A percentile compares a stretch with the other conserved stretches of the same genome.
phyloP scores from a whole-genome alignment of 2,113 vertebrate species.

The Nestor notabilis region DNA sequence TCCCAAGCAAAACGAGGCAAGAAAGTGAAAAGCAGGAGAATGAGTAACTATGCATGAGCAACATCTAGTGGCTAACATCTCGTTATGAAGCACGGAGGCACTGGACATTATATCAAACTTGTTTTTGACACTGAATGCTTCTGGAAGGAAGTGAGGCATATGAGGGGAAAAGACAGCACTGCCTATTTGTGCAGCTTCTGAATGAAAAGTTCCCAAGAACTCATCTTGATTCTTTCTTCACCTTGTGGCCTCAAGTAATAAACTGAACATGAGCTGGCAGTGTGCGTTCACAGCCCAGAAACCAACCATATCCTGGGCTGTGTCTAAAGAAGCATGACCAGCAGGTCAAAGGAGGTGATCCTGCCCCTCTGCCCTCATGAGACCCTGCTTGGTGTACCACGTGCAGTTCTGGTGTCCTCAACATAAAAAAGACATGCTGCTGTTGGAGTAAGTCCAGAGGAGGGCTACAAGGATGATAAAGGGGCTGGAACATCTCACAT shows the following conservation, averaged over 20 bases:
- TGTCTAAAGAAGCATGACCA: neutral
- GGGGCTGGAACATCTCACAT: neutral
- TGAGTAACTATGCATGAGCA: conserved; percentile 43
- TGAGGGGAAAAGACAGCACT: neutral
- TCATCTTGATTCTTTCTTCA: neutral
- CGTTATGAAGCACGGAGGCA: neutral
- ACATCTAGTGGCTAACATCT: conserved; percentile 53
- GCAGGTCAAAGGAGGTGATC: neutral
- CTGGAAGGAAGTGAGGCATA: neutral
- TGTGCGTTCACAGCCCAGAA: neutral
- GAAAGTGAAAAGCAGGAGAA: neutral
- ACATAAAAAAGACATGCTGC: neutral
- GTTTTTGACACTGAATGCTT: neutral
- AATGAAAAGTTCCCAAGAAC: neutral
- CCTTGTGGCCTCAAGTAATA: neutral
- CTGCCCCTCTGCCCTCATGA: neutral
- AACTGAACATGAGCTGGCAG: neutral
- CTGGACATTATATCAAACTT: neutral
- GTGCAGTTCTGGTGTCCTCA: neutral
- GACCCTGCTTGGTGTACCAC: neutral
- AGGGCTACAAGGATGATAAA: neutral
- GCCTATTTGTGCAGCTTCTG: neutral
- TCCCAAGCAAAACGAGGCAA: neutral
- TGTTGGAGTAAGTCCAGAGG: neutral
- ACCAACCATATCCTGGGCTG: neutral